These are phyloP conservation scores for Halichondria panicea DNA, from an alignment of 37 sponge, comb jelly and placozoan genomes.

Conservation along the genomic window DNA sequence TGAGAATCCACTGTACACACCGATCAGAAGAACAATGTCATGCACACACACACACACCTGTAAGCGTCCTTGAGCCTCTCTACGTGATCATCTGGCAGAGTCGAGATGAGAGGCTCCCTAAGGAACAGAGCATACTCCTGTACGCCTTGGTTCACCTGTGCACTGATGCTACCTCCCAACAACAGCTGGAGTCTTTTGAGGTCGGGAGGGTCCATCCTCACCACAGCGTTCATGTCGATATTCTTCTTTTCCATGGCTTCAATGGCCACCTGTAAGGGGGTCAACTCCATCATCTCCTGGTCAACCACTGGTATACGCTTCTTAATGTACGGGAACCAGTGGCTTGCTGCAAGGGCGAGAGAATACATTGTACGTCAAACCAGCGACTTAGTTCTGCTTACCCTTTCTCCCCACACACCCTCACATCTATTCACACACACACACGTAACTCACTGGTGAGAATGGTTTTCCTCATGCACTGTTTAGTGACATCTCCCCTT, in stretches of 20 bases:
- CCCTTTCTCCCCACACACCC: background rate
- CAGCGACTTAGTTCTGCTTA: background rate
- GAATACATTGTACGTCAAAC: background rate
- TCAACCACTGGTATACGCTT: conserved; percentile 78
- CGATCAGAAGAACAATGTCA: background rate
- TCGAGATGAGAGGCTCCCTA: conserved; percentile 7
- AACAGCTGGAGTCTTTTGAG: conserved; percentile 77
- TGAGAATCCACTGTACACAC: too few species aligned
- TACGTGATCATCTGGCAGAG: conserved; percentile 35
- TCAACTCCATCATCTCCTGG: conserved; percentile 66
- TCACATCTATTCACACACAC: background rate
- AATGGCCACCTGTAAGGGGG: conserved; percentile 85
- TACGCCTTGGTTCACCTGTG: conserved; percentile 90
- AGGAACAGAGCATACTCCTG: conserved; percentile 88
- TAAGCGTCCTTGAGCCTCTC: conserved; percentile 71
- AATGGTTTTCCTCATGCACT: conserved; percentile 87
- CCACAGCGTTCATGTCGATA: conserved; percentile 40
- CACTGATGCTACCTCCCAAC: conserved; percentile 80
- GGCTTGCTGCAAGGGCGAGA: conserved; percentile 40
- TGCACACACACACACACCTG: conserved; percentile 42
- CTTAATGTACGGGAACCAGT: conserved; percentile 92
- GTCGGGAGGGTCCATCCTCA: conserved; percentile 73
- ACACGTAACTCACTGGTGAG: conserved; percentile 75
- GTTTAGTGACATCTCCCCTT: conserved; percentile 60
- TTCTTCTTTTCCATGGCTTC: conserved; percentile 78